Evolutionary conservation across 1,140 invertebrate species (phyloP).

Genomic region (Dolichoris vasculosae): DNA sequence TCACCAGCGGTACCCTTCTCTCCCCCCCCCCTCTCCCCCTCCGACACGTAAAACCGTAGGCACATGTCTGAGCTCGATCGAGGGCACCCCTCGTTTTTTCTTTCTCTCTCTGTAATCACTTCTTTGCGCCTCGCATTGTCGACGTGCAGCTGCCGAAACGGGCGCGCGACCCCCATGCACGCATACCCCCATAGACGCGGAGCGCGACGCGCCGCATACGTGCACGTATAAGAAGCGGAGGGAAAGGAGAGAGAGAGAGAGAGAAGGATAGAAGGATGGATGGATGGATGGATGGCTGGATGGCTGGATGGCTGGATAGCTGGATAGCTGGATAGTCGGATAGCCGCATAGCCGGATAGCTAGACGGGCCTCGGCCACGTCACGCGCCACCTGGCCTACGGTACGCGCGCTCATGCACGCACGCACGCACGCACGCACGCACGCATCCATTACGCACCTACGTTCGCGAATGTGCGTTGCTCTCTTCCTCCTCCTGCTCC

Average conservation of each 20-base stretch:
- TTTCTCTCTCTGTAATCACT: constrained; percentile 57
- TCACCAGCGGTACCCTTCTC: constrained; percentile 14
- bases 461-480: not conserved
- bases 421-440: constrained; percentile 50
- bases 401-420: too few relatives aligned
- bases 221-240: constrained; percentile 46
- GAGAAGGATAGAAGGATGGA: constrained; percentile 49
- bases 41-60: constrained; percentile 26
- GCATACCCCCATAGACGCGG: constrained; percentile 57
- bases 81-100: constrained; percentile 54
- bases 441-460: constrained; percentile 45
- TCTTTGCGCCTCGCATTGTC: constrained; percentile 68
- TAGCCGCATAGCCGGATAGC: too few relatives aligned
- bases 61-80: constrained; percentile 18
- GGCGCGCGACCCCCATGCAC: constrained; percentile 68
- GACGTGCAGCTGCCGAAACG: constrained; percentile 66
- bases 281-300: too few relatives aligned
- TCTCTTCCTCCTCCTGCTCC: not conserved
- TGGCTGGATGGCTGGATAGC: too few relatives aligned
- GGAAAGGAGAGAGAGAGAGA: constrained; percentile 41
- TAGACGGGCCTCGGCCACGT: constrained; percentile 57
- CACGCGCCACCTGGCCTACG: constrained; percentile 65
- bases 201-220: constrained; percentile 23
- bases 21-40: constrained; percentile 23
- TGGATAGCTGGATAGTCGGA: too few relatives aligned